Evolutionary conservation across 2,888 invertebrate species (phyloP), one percentile per base, ranked within the genome.

Genomic region (Agonopterix arenella): DNA sequence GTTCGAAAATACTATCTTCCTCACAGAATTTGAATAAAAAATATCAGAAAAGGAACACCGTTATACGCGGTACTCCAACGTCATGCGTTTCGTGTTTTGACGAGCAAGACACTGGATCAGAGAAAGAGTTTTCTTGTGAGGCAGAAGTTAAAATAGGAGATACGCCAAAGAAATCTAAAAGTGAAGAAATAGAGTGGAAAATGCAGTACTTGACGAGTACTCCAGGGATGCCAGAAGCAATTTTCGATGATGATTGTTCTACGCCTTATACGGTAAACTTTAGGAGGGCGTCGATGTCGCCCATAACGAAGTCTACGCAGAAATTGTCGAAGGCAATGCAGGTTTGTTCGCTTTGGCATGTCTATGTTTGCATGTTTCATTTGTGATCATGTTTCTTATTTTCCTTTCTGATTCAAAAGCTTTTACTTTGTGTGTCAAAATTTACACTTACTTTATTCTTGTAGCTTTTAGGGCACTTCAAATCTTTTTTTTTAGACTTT

Each of bases 271-370:
- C 80, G 4, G 71, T 77, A 3, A 84, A 81, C 57, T 84, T 91
- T 51, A 90, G 92, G 53, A 90, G 95, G 61, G 93, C 93, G 42
- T 95, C 95, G 41, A 96, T 96, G 95, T 96, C 96, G 10, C 96
- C 96, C 1, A 96, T 96, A 50, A 96, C 96, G 0, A 94, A 95
- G 63, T 96, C 96, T 0, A 94, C 96, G 16, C 95, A 96, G 76
- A 92, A 95, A 76, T 93, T 96, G 92, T 93, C 95, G 1, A 94
- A 94, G 75, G 94, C 96, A 36, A 96, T 96, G 96, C 96, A 96
- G 95, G 96, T 96, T 91, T 84, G 60, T 55, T 57, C 54, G 49
- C 56, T 46, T 56, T 48, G 58, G 41, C 50, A 49, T 59, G 50
- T 55, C 46, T 43, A 46, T 48, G 51, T 51, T 51, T 18, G 2